These are phyloP conservation scores for Meloidogyne floridensis DNA, from an alignment of 1,140 invertebrate genomes.

Conservation along the genomic window DNA sequence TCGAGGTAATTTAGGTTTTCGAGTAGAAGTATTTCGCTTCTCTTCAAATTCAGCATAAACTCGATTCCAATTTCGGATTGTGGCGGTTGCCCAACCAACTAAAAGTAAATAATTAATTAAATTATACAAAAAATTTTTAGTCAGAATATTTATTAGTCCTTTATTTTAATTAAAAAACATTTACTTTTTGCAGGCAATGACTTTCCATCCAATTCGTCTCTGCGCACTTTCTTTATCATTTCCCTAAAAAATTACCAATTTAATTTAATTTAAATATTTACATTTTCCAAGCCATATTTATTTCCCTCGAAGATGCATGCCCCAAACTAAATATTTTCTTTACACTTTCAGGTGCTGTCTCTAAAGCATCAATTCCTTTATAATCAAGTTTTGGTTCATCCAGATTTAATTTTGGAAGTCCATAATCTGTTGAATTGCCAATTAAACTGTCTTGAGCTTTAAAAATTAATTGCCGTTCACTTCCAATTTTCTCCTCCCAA, in stretches of 20 bases:
- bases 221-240: constrained; percentile 27
- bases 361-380: constrained; percentile 51
- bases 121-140: constrained; percentile 27
- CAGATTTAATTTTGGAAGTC: constrained; percentile 55
- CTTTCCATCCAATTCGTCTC: constrained; percentile 14
- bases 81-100: constrained; percentile 63
- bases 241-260: constrained; percentile 15
- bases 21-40: constrained; percentile 22
- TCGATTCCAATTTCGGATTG: constrained; percentile 62
- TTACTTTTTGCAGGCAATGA: constrained; percentile 24
- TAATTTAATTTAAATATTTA: constrained; percentile 18
- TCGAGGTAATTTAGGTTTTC: constrained; percentile 1
- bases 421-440: constrained; percentile 49
- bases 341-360: constrained; percentile 58
- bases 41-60: constrained; percentile 48
- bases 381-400: constrained; percentile 51
- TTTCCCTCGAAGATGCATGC: constrained; percentile 53
- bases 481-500: constrained; percentile 61
- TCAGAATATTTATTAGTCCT: constrained; percentile 10
- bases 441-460: constrained; percentile 60
- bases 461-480: constrained; percentile 58
- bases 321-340: constrained; percentile 63
- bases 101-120: constrained; percentile 22
- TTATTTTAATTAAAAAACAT: neutral
- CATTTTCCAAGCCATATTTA: constrained; percentile 60